Conservation (phyloP, 2,113 vertebrate genomes). For the Lagopus muta region DNA sequence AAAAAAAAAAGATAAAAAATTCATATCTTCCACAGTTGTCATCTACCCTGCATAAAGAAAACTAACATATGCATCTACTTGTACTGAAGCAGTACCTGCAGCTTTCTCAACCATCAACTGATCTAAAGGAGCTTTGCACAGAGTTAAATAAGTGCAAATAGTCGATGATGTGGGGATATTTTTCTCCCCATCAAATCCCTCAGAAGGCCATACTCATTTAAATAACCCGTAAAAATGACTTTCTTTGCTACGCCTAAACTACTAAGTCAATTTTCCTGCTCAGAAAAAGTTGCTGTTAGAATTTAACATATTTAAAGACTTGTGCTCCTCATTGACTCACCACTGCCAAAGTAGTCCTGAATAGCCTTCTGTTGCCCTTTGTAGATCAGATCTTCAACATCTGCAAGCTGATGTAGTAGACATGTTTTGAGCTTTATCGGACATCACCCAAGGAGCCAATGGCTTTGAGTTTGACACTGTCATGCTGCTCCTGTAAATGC, state of each 20-base stretch:
- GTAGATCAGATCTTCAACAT: neutral
- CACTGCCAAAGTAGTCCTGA: neutral
- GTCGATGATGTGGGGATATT: neutral
- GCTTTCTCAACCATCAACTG: neutral
- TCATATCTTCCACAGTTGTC: neutral
- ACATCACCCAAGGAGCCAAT: neutral
- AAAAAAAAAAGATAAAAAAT: neutral
- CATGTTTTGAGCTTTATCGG: neutral
- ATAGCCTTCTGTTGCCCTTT: neutral
- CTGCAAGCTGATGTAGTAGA: neutral
- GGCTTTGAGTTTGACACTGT: accelerated
- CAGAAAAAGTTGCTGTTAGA: neutral
- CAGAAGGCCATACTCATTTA: neutral
- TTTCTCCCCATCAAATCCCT: neutral
- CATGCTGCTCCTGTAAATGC: neutral
- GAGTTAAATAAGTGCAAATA: neutral
- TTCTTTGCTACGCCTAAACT: neutral
- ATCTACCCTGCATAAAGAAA: neutral
- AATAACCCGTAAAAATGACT: neutral
- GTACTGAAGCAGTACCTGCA: neutral
- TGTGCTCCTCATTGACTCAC: neutral
- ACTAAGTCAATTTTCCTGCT: neutral
- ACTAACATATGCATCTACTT: neutral
- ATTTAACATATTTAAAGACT: neutral
- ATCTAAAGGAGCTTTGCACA: neutral